Percentiles rank a stretch among this genome's conserved stretches.
Conservation (phyloP, 2,797 vertebrate genomes). For the Neomorphus geoffroyi region DNA sequence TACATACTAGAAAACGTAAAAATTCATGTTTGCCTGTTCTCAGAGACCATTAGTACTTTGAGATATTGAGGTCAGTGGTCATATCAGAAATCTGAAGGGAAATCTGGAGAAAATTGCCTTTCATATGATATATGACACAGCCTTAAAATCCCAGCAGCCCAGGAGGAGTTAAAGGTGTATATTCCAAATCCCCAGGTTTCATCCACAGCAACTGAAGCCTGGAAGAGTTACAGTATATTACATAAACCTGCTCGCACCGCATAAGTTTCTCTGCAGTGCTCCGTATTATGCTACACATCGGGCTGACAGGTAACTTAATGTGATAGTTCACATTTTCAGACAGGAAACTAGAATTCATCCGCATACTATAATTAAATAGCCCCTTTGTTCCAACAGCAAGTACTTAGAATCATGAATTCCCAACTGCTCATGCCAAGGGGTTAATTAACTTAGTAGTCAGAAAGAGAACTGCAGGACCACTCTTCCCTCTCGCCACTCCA, state of each 20-base stretch:
- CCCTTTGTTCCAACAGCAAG: conserved; percentile 48
- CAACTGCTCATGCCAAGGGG: conserved; percentile 50
- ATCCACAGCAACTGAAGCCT: neutral
- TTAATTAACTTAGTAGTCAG: conserved; percentile 67
- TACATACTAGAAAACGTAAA: conserved; percentile 32
- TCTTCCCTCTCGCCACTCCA: neutral
- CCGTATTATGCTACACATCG: neutral
- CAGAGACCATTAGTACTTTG: conserved; percentile 32
- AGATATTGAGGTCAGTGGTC: conserved; percentile 44
- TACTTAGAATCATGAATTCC: conserved; percentile 36
- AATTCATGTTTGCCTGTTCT: neutral
- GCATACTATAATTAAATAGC: conserved; percentile 66
- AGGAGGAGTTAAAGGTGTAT: neutral
- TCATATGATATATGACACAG: neutral
- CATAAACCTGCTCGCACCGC: neutral
- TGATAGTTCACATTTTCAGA: conserved; percentile 33
- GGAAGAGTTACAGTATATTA: neutral
- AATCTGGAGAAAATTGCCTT: conserved; percentile 53
- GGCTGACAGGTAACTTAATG: conserved; percentile 17
- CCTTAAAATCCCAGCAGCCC: conserved; percentile 3
- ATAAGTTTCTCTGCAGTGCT: neutral
- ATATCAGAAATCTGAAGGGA: conserved; percentile 49
- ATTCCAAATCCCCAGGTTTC: conserved; percentile 8
- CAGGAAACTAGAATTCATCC: conserved; percentile 54
- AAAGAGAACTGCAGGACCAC: conserved; percentile 20